phyloP scores from a whole-genome alignment of 2,888 invertebrate species.

The Thecocarcelia acutangulata region DNA sequence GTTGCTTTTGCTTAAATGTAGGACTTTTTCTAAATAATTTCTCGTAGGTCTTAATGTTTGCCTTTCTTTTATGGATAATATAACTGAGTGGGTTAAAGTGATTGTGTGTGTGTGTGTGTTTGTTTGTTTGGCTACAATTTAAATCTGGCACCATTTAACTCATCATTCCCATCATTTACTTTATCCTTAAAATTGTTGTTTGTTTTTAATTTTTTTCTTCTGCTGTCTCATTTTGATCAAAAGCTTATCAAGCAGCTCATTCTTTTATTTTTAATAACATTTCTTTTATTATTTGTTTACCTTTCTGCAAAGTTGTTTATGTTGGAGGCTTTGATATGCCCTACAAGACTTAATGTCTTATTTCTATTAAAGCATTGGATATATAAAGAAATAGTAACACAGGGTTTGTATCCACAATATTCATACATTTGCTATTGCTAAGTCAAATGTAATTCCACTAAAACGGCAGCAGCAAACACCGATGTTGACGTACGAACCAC shows the following conservation, averaged over 20 bases:
- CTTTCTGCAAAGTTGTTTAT: slow-evolving; percentile 2
- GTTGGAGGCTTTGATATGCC: background rate
- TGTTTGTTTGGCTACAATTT: slow-evolving; percentile 54
- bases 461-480: no score
- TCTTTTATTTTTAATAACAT: slow-evolving; percentile 45
- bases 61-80: slow-evolving; percentile 41
- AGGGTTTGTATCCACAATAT: no score
- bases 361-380: background rate
- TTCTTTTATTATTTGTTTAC: slow-evolving; percentile 37
- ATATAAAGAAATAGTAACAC: no score
- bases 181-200: slow-evolving; percentile 20
- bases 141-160: slow-evolving; percentile 67
- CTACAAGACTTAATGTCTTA: background rate
- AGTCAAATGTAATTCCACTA: no score
- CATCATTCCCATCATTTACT: slow-evolving; percentile 44
- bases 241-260: slow-evolving; percentile 51
- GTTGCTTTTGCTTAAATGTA: slow-evolving; percentile 44
- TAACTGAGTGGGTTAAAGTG: background rate
- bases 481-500: no score
- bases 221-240: slow-evolving; percentile 36
- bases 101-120: background rate
- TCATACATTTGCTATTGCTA: no score
- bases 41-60: slow-evolving; percentile 27
- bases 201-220: slow-evolving; percentile 13
- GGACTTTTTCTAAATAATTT: slow-evolving; percentile 53